Base-by-base conservation (phyloP, 2,888 invertebrate genomes). In the Pterostichus niger region DNA sequence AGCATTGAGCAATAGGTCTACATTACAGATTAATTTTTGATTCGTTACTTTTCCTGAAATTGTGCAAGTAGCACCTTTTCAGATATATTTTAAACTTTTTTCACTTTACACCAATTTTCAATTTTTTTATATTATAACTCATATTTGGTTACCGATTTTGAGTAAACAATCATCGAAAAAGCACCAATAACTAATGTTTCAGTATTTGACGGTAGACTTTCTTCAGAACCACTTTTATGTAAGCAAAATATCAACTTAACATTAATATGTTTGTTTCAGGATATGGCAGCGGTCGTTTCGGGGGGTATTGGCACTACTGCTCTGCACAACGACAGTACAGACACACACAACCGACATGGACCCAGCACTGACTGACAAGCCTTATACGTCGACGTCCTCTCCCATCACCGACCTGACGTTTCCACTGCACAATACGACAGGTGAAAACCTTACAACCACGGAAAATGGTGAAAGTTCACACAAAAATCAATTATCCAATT, bases 241-340 rank as follows among this genome's bases (percentile, higher is more conserved):
- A 40, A 40, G 7, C 9, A 1, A 9, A 40, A 40, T 6, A 40
- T 3, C 1, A 40, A 40, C 5, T 59, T 24, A 5, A 59, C 17
- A n/a, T n/a, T 31, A 10, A 10, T 31, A 59, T 17, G 33, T 79
- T 75, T 82, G 71, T 82, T 82, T 61, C 82, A 82, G 82, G 61
- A 59, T 61, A 75, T 75, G 82, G 75, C 75, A 56, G 61, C 61
- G 49, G 44, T 44, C 49, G 75, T 61, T 82, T 46, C 75, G 75
- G 75, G 82, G 61, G 75, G 73, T 82, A 82, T n/a, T 82, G 73
- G 46, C 61, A 84, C 84, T 81, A 84, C 84, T 84, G 73, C 64
- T 81, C 75, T 46, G 73, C 71, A 61, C 79, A 78, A 82, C 79
- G 81, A 82, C 84, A 44, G 84, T 10, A 71, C 56, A 33, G 10